Evolutionary conservation across 2,888 invertebrate species (phyloP).

Genomic region (Margaritifera margaritifera): DNA sequence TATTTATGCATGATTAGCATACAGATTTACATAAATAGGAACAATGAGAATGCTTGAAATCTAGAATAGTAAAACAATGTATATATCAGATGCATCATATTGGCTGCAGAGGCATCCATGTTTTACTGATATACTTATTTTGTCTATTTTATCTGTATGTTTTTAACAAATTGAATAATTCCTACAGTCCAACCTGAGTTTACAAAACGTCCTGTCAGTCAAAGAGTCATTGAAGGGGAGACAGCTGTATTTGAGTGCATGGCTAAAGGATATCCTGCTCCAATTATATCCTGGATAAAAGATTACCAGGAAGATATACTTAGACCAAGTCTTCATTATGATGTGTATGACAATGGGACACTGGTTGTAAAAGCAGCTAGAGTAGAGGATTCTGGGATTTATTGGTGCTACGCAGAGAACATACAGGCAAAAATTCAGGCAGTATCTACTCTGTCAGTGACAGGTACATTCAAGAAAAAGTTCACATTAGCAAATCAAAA

Average conservation of each 20-base stretch:
- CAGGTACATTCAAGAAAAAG: slow-evolving; percentile 13
- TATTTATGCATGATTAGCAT: too few relatives aligned
- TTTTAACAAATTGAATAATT: too few relatives aligned
- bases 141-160: too few relatives aligned
- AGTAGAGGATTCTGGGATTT: slow-evolving; percentile 26
- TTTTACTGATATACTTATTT: too few relatives aligned
- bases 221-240: slow-evolving; percentile 21
- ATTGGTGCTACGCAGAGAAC: slow-evolving; percentile 29
- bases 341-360: slow-evolving; percentile 35
- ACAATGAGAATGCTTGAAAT: too few relatives aligned
- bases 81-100: too few relatives aligned
- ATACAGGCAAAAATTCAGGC: slow-evolving; percentile 13
- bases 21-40: too few relatives aligned
- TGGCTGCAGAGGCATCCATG: too few relatives aligned
- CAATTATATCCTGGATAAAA: slow-evolving; percentile 26
- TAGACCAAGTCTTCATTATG: not conserved
- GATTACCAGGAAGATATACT: slow-evolving; percentile 20
- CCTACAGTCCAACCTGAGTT: slow-evolving; percentile 26
- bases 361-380: slow-evolving; percentile 26
- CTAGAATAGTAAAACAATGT: too few relatives aligned
- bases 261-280: slow-evolving; percentile 23
- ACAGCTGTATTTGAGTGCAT: slow-evolving; percentile 30
- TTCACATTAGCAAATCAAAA: too few relatives aligned
- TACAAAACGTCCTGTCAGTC: slow-evolving; percentile 23
- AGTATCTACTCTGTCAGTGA: slow-evolving; percentile 29